phyloP scores from a whole-genome alignment of 2,888 invertebrate genomes.

The Sussaba pulchella region DNA sequence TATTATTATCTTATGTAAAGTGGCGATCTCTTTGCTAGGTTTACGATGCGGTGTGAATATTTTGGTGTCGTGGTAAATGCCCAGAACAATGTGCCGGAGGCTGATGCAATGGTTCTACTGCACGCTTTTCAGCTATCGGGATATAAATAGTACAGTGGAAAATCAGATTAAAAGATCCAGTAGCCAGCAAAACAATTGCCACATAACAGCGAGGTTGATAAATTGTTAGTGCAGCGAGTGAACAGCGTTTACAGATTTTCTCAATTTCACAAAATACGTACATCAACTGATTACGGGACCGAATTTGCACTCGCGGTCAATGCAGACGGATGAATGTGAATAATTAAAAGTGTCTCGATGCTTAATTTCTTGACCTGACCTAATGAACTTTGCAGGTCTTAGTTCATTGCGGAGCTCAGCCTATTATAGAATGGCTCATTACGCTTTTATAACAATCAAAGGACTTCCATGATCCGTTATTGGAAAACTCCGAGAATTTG shows the following conservation, averaged over 20 bases:
- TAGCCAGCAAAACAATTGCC: slow-evolving; percentile 4
- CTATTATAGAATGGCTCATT: slow-evolving; percentile 44
- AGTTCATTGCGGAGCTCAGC: not conserved
- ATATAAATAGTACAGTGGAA: slow-evolving; percentile 5
- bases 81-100: slow-evolving; percentile 19
- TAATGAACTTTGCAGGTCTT: slow-evolving; percentile 6
- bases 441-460: slow-evolving; percentile 42
- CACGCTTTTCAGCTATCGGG: slow-evolving; percentile 9
- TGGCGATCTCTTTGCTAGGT: not conserved
- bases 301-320: not conserved
- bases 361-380: slow-evolving; percentile 17
- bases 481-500: slow-evolving; percentile 4
- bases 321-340: slow-evolving; percentile 4
- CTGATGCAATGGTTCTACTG: not conserved
- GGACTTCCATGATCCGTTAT: slow-evolving; percentile 37
- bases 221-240: not conserved
- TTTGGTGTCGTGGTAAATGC: slow-evolving; percentile 9
- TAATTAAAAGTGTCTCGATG: slow-evolving; percentile 7
- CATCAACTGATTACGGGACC: slow-evolving; percentile 6
- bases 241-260: not conserved
- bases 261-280: not conserved
- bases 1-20: slow-evolving; percentile 6
- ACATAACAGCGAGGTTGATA: not conserved
- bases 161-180: not conserved
- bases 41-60: slow-evolving; percentile 21